Percentiles rank a stretch among this genome's conserved stretches.
phyloP scores from a whole-genome alignment of 2,113 vertebrate genomes.

The Benitochromis conjunctus region DNA sequence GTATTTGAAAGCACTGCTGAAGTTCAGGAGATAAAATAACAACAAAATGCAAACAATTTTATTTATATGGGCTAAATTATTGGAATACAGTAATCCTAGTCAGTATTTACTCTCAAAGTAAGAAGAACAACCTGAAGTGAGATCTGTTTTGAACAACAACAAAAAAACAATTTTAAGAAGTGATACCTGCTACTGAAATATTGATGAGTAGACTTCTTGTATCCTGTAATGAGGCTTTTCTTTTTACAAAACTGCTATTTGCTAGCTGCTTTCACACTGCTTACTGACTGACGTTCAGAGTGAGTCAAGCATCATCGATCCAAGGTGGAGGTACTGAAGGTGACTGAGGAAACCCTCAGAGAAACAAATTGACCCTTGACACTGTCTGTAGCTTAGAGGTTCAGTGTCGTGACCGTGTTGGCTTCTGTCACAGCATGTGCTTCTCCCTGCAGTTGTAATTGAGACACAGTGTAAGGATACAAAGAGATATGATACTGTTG shows the following conservation, averaged over 20 bases:
- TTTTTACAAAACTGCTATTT: neutral
- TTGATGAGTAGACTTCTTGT: neutral
- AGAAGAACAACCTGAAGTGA: neutral
- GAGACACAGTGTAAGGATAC: conserved; percentile 16
- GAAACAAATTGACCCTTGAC: conserved; percentile 44
- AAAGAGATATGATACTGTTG: conserved; percentile 39
- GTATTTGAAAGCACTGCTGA: neutral
- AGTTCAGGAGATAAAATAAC: neutral
- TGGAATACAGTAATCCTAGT: neutral
- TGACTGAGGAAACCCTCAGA: conserved; percentile 1
- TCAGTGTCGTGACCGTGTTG: conserved; percentile 13
- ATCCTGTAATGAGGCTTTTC: neutral
- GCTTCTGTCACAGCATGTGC: conserved; percentile 41
- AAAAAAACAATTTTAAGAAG: neutral
- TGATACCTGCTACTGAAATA: neutral
- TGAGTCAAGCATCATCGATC: conserved; percentile 46
- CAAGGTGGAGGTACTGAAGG: conserved; percentile 7
- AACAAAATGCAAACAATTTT: neutral
- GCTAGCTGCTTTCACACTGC: neutral
- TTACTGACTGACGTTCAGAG: conserved; percentile 14
- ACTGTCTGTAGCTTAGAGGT: conserved; percentile 30
- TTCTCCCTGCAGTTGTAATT: conserved; percentile 33
- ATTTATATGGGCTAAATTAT: neutral
- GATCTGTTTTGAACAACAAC: neutral
- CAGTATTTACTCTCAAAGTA: neutral